Conservation (phyloP, 2,888 invertebrate genomes). For the Tetragnatha montana region DNA sequence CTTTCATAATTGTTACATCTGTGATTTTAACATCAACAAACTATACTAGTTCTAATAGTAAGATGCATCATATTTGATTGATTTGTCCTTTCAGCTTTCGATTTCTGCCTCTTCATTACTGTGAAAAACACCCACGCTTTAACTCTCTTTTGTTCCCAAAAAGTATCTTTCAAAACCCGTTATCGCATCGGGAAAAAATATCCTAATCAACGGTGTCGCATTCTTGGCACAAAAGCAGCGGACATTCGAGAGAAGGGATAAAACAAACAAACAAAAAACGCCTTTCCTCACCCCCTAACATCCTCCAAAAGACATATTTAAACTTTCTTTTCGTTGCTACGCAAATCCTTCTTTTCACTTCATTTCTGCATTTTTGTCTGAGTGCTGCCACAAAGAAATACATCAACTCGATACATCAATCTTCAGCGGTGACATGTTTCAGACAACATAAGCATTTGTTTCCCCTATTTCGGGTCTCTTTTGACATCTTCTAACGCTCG, state of each 20-base stretch:
- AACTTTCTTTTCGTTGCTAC: conserved; percentile 4
- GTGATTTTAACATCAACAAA: no score
- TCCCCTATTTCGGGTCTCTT: conserved; percentile 23
- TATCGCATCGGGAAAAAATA: neutral
- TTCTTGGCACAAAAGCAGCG: neutral
- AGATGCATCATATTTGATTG: no score
- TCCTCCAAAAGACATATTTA: conserved; percentile 39
- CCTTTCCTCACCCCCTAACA: neutral
- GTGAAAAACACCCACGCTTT: no score
- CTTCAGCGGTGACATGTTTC: conserved; percentile 37
- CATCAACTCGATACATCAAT: conserved; percentile 39
- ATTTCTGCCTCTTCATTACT: no score
- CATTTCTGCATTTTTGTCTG: conserved; percentile 21
- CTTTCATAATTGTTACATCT: no score
- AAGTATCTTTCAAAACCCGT: no score
- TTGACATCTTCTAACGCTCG: conserved; percentile 37
- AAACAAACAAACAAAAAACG: neutral
- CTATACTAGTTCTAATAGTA: no score
- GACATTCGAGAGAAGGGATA: neutral
- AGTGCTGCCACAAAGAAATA: conserved; percentile 25
- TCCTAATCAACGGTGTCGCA: neutral
- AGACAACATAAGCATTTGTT: conserved; percentile 57
- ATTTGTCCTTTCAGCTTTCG: no score
- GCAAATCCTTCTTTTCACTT: conserved; percentile 37
- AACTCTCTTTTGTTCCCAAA: no score